phyloP scores from a whole-genome alignment of 2,797 vertebrate genomes.

The Microctenopoma lineatum region DNA sequence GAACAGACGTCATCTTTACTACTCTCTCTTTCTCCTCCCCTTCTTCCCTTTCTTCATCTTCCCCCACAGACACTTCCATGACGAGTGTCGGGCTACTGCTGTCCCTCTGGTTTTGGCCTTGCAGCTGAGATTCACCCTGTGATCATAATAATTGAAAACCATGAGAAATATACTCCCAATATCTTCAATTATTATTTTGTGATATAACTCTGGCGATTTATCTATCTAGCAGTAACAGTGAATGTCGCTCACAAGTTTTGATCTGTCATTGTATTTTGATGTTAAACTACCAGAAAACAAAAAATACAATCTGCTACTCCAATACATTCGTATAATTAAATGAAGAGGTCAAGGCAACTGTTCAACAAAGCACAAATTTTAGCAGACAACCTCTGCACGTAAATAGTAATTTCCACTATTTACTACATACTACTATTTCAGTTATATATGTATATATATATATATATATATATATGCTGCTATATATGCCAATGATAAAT shows the following conservation, averaged over 20 bases:
- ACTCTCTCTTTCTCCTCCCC: constrained; percentile 48
- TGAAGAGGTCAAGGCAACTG: too few species aligned
- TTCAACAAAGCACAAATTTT: not conserved
- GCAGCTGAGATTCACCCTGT: constrained; percentile 50
- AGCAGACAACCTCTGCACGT: not conserved
- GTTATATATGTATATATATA: too few species aligned
- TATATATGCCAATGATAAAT: not conserved
- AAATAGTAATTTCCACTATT: too few species aligned
- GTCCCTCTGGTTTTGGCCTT: constrained; percentile 51
- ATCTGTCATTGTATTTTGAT: not conserved
- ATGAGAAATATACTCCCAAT: constrained; percentile 1
- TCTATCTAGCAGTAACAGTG: not conserved
- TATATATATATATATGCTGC: too few species aligned
- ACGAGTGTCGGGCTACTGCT: constrained; percentile 58
- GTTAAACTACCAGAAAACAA: not conserved
- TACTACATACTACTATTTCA: too few species aligned
- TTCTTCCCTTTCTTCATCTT: constrained; percentile 59
- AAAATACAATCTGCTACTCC: not conserved
- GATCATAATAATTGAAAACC: constrained; percentile 37
- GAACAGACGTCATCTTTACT: constrained; percentile 35
- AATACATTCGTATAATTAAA: not conserved
- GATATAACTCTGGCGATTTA: not conserved
- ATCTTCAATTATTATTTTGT: not conserved
- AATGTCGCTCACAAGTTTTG: not conserved
- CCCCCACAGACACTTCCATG: constrained; percentile 64